These are phyloP conservation scores for Notarius lentiginosus DNA, from an alignment of 2,113 vertebrate species.

Conservation along the genomic window DNA sequence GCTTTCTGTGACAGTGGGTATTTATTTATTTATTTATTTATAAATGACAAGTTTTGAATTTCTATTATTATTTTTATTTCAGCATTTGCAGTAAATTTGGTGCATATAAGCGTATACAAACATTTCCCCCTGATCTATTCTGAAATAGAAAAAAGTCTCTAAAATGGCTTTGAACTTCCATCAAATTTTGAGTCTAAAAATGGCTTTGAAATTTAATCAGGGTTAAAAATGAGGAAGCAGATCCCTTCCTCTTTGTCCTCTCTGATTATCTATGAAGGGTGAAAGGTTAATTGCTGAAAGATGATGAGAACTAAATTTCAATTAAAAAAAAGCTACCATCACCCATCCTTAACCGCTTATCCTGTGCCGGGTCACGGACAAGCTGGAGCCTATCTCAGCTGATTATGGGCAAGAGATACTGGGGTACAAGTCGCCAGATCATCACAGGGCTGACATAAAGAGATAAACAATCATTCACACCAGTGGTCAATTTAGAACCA, in stretches of 20 bases:
- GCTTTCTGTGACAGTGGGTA: not conserved
- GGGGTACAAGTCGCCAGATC: too few species aligned
- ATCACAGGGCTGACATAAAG: too few species aligned
- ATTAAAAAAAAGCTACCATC: not conserved
- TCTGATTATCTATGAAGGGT: not conserved
- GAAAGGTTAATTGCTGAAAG: slow-evolving; percentile 7
- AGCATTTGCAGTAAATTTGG: not conserved
- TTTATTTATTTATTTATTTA: not conserved
- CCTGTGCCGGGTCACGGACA: too few species aligned
- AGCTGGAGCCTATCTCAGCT: too few species aligned
- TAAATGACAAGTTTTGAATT: not conserved
- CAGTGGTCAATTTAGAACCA: too few species aligned
- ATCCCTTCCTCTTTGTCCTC: not conserved
- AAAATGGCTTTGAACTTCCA: not conserved
- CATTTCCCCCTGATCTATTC: not conserved
- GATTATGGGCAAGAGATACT: too few species aligned
- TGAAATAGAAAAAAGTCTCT: not conserved
- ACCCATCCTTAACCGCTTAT: too few species aligned
- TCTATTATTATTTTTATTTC: not conserved
- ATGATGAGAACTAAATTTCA: slow-evolving; percentile 17
- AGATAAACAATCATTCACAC: too few species aligned
- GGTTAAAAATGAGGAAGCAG: not conserved
- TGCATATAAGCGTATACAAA: not conserved
- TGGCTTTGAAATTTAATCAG: slow-evolving; percentile 11
- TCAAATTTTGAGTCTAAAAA: not conserved